Percentiles rank a stretch among this genome's conserved stretches.
Conservation (phyloP, 2,797 vertebrate species). For the Synaphobranchus kaupii region DNA sequence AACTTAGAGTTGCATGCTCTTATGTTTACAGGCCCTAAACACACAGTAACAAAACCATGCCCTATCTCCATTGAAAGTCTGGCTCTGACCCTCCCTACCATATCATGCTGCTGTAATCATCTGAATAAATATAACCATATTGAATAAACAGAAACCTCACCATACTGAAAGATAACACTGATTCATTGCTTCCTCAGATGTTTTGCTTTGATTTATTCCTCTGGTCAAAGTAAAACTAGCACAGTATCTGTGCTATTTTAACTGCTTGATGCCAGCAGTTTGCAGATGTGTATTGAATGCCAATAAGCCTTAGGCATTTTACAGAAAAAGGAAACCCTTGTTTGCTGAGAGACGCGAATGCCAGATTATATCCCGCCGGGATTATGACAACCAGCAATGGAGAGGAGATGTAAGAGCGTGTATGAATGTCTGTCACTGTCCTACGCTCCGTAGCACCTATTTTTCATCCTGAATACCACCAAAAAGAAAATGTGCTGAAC, state of each 20-base stretch:
- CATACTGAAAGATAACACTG: not conserved
- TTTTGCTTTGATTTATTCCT: not conserved
- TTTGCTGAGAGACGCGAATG: not conserved
- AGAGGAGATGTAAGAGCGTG: not conserved
- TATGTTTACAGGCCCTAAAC: not conserved
- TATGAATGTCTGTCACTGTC: not conserved
- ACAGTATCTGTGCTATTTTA: not conserved
- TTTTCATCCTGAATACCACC: not conserved
- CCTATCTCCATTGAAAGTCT: not conserved
- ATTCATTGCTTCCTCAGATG: slow-evolving; percentile 13
- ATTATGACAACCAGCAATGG: slow-evolving; percentile 1
- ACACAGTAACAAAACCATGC: not conserved
- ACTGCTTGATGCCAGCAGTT: not conserved
- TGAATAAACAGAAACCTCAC: not conserved
- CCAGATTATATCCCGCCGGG: not conserved
- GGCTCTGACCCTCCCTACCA: not conserved
- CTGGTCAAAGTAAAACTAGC: not conserved
- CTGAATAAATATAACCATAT: not conserved
- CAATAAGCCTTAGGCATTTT: not conserved
- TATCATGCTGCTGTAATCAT: not conserved
- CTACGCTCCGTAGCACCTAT: not conserved
- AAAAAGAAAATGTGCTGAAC: not conserved
- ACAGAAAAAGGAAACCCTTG: not conserved
- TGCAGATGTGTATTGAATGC: not conserved
- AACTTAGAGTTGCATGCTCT: not conserved